Percentiles rank a stretch among this genome's conserved stretches.
Evolutionary conservation across 2,888 invertebrate genomes (phyloP).

Genomic region (Yponomeuta plumbellus): DNA sequence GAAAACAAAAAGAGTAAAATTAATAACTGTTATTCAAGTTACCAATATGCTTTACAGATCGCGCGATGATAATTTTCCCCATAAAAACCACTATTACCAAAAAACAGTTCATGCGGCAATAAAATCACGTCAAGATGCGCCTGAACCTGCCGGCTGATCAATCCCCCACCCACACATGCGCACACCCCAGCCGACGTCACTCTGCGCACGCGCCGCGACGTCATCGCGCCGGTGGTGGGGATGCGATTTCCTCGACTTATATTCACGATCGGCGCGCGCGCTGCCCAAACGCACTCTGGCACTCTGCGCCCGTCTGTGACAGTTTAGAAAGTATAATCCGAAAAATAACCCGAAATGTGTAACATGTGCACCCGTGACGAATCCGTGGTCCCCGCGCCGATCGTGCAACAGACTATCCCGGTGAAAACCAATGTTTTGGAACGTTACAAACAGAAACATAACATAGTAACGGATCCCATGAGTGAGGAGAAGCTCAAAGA

Average conservation of each 20-base stretch:
- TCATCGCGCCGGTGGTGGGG: slow-evolving; percentile 40
- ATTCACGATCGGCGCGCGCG: slow-evolving; percentile 39
- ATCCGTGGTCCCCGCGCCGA: slow-evolving; percentile 31
- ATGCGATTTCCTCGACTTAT: slow-evolving; percentile 54
- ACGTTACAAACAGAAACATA: slow-evolving; percentile 64
- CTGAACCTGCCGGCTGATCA: not conserved
- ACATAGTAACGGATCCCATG: slow-evolving; percentile 55
- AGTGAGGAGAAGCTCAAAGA: slow-evolving; percentile 51
- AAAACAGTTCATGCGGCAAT: no score
- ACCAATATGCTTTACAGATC: no score
- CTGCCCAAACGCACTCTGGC: slow-evolving; percentile 35
- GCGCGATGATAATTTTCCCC: not conserved
- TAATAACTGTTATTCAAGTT: no score
- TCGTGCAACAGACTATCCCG: slow-evolving; percentile 32
- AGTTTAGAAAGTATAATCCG: not conserved
- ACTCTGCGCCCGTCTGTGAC: slow-evolving; percentile 25
- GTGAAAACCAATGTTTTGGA: slow-evolving; percentile 40
- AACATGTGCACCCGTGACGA: slow-evolving; percentile 64
- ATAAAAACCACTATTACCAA: no score
- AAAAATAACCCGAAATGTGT: slow-evolving; percentile 43
- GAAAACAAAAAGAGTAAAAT: no score
- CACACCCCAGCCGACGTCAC: not conserved
- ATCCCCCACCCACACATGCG: not conserved
- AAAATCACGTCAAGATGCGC: not conserved
- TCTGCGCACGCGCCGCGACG: slow-evolving; percentile 20